Conservation (phyloP, 2,888 invertebrate species). For the Phalangium opilio region DNA sequence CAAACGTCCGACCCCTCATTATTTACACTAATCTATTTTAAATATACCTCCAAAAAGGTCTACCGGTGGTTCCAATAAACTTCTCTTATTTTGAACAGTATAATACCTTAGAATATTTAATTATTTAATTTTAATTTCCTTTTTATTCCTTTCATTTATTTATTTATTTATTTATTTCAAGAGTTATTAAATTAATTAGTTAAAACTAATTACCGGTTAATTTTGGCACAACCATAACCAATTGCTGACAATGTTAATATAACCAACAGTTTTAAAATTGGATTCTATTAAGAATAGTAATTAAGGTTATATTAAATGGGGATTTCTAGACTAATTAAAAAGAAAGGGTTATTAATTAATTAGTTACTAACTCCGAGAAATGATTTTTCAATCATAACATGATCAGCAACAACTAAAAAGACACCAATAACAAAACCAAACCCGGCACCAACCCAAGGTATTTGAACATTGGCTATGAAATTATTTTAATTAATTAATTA, state of each 20-base stretch:
- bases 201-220: slow-evolving; percentile 38
- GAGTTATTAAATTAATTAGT: too few relatives aligned
- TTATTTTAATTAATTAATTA: too few relatives aligned
- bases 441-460: slow-evolving; percentile 58
- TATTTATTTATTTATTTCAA: too few relatives aligned
- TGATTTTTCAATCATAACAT: slow-evolving; percentile 27
- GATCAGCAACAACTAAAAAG: slow-evolving; percentile 50
- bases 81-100: background rate
- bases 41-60: slow-evolving; percentile 28
- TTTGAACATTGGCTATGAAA: slow-evolving; percentile 46
- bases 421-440: slow-evolving; percentile 54
- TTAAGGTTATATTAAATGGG: slow-evolving; percentile 5
- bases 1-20: too few relatives aligned
- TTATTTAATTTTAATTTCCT: slow-evolving; percentile 34
- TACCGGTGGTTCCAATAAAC: slow-evolving; percentile 39
- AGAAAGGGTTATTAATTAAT: too few relatives aligned
- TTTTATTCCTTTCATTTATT: too few relatives aligned
- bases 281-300: slow-evolving; percentile 41
- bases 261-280: slow-evolving; percentile 51
- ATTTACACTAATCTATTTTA: too few relatives aligned
- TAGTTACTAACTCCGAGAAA: slow-evolving; percentile 3
- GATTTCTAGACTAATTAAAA: too few relatives aligned
- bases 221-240: slow-evolving; percentile 49
- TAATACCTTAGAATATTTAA: too few relatives aligned
- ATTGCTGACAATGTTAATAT: slow-evolving; percentile 49